Conservation (phyloP, 2,113 vertebrate species). For the pig (Sus scrofa) region T2T-Sscrofa CM000822.6:45312001-45312500, state of each 20-base stretch:
- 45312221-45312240: neutral
- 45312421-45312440: neutral
- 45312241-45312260: neutral
- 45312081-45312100: neutral
- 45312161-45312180: neutral
- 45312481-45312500: neutral
- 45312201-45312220: neutral
- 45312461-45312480: neutral
- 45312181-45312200: neutral
- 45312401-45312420: neutral
- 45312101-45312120: neutral
- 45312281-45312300: neutral
- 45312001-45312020: neutral
- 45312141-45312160: neutral
- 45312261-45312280: neutral
- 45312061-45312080: no score
- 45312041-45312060: no score
- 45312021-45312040: neutral
- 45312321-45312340: neutral
- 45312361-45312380: no score
- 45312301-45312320: neutral
- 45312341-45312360: neutral
- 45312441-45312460: neutral
- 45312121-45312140: neutral
- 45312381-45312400: neutral